Evolutionary conservation across 2,797 vertebrate species (phyloP).

Genomic region (Dicrostonyx torquatus): DNA sequence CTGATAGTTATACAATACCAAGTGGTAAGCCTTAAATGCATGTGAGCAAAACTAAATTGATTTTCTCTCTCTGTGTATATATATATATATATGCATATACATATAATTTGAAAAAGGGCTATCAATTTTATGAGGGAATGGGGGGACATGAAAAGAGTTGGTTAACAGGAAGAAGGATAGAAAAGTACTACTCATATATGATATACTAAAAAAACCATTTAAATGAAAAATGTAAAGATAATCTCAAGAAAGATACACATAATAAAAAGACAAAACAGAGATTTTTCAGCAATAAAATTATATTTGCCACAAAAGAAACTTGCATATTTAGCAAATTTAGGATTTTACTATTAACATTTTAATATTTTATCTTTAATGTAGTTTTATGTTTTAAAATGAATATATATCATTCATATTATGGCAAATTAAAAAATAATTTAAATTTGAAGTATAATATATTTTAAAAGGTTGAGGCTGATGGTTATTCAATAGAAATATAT

Average conservation of each 20-base stretch:
- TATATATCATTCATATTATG: background rate
- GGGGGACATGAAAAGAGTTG: background rate
- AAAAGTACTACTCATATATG: background rate
- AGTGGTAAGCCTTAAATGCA: background rate
- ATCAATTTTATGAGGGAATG: background rate
- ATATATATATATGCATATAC: background rate
- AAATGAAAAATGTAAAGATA: background rate
- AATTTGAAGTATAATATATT: background rate
- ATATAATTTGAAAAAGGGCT: background rate
- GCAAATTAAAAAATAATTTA: background rate
- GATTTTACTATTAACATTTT: background rate
- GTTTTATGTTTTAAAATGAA: background rate
- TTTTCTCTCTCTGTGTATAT: background rate
- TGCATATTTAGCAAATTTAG: background rate
- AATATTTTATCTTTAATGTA: background rate
- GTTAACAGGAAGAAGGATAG: background rate
- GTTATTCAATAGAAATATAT: background rate
- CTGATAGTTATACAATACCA: background rate
- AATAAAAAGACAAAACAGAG: background rate
- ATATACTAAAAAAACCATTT: background rate
- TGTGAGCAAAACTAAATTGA: background rate
- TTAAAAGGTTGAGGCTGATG: background rate
- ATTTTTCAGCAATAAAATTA: background rate
- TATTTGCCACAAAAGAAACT: background rate
- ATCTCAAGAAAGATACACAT: background rate